Percentiles rank a stretch among this genome's conserved stretches.
Conservation (phyloP, 2,888 invertebrate species). For the Dryadula phaetusa region DNA sequence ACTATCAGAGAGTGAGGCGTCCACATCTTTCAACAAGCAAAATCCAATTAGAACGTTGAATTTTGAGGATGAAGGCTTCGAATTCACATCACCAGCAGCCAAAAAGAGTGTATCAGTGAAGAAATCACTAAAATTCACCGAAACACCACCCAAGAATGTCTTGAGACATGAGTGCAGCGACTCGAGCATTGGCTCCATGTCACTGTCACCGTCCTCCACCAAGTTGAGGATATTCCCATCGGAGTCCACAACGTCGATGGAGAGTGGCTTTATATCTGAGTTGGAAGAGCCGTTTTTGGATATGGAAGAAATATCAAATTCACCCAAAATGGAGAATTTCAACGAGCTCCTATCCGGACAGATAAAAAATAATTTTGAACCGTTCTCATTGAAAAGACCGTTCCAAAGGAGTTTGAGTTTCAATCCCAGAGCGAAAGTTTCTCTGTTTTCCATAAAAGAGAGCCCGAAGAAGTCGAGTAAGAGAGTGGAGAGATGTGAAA, state of each 20-base stretch:
- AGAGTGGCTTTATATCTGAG: slow-evolving; percentile 78
- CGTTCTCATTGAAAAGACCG: slow-evolving; percentile 54
- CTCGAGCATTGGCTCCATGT: slow-evolving; percentile 69
- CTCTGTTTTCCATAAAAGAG: slow-evolving; percentile 64
- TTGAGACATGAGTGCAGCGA: slow-evolving; percentile 65
- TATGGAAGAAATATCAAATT: slow-evolving; percentile 68
- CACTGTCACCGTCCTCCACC: slow-evolving; percentile 56
- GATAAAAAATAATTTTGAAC: slow-evolving; percentile 64
- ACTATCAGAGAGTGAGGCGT: slow-evolving; percentile 67
- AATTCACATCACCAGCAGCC: slow-evolving; percentile 71
- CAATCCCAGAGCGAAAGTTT: slow-evolving; percentile 61
- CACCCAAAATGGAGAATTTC: slow-evolving; percentile 73
- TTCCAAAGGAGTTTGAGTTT: slow-evolving; percentile 68
- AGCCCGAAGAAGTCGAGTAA: slow-evolving; percentile 77
- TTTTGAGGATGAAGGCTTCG: slow-evolving; percentile 74
- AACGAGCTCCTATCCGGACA: slow-evolving; percentile 67
- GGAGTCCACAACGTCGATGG: slow-evolving; percentile 73
- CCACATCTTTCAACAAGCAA: slow-evolving; percentile 73
- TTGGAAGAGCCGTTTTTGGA: slow-evolving; percentile 74
- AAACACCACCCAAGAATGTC: slow-evolving; percentile 61
- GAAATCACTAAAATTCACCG: slow-evolving; percentile 71
- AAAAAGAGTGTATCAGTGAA: slow-evolving; percentile 64
- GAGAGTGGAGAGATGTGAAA: slow-evolving; percentile 85
- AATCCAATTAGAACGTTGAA: slow-evolving; percentile 67
- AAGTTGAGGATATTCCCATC: slow-evolving; percentile 63